Evolutionary conservation across 2,113 vertebrate species (phyloP).

Genomic region (Mesitornis unicolor): DNA sequence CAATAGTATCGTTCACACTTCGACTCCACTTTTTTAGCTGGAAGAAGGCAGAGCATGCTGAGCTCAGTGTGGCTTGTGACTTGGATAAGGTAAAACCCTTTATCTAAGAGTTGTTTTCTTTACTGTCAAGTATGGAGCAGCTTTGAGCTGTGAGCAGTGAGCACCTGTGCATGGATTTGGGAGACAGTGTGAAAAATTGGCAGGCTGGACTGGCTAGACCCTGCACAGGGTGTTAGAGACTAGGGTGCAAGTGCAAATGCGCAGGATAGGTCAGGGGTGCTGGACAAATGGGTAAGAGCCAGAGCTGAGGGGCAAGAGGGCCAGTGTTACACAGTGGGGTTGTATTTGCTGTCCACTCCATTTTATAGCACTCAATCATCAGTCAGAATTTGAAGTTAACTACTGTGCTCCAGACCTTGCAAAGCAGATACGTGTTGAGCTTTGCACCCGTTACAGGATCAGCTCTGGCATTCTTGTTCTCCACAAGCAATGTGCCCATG

Average conservation of each 20-base stretch:
- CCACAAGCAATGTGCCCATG: accelerated
- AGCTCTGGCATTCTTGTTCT: background rate
- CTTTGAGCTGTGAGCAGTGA: background rate
- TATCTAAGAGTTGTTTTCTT: background rate
- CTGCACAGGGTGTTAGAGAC: background rate
- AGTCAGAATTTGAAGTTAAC: background rate
- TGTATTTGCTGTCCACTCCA: background rate
- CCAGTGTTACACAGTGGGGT: background rate
- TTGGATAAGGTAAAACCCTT: background rate
- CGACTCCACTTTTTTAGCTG: background rate
- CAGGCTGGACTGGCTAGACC: background rate
- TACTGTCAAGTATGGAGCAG: background rate
- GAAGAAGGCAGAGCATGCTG: background rate
- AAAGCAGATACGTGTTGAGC: background rate
- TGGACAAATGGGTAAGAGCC: background rate
- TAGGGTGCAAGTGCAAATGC: background rate
- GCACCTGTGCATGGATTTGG: background rate
- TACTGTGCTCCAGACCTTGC: background rate
- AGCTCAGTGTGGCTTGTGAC: background rate
- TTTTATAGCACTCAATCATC: background rate
- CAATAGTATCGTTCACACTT: background rate
- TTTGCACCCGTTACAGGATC: background rate
- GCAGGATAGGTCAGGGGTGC: background rate
- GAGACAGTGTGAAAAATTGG: background rate
- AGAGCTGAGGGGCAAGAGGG: background rate